These are phyloP conservation scores for Tachysurus fulvidraco DNA, from an alignment of 2,113 vertebrate genomes.

Conservation along the genomic window DNA sequence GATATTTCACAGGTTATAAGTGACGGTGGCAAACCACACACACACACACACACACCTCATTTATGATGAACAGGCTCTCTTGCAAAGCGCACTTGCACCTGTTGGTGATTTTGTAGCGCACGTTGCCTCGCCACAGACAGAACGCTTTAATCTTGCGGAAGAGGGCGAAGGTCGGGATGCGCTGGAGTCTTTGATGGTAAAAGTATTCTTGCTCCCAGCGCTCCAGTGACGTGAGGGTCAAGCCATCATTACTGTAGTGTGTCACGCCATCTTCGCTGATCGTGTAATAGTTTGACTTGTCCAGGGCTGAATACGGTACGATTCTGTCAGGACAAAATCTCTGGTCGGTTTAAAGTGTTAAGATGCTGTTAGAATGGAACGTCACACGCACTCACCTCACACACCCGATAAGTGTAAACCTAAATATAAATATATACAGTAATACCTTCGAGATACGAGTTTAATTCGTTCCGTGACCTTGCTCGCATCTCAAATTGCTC, in stretches of 20 bases:
- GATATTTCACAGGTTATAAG: background rate
- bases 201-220: constrained; percentile 78
- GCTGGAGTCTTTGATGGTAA: constrained; percentile 68
- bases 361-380: background rate
- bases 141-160: constrained; percentile 84
- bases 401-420: background rate
- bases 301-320: constrained; percentile 69
- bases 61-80: constrained; percentile 74
- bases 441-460: too few relatives aligned
- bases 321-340: constrained; percentile 63
- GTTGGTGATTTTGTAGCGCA: constrained; percentile 73
- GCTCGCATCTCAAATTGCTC: too few relatives aligned
- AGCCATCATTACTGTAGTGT: constrained; percentile 59
- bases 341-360: background rate
- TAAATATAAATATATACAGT: too few relatives aligned
- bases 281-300: constrained; percentile 75
- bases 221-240: constrained; percentile 65
- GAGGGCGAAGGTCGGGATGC: constrained; percentile 79
- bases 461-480: too few relatives aligned
- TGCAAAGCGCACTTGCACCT: constrained; percentile 67
- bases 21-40: background rate
- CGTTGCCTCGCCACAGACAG: constrained; percentile 75
- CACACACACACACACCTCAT: constrained; percentile 69
- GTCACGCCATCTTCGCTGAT: constrained; percentile 72
- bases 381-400: background rate